Evolutionary conservation across 2,888 invertebrate genomes (phyloP), one percentile per base, ranked within the genome.

Genomic region (Nowickia ferox): DNA sequence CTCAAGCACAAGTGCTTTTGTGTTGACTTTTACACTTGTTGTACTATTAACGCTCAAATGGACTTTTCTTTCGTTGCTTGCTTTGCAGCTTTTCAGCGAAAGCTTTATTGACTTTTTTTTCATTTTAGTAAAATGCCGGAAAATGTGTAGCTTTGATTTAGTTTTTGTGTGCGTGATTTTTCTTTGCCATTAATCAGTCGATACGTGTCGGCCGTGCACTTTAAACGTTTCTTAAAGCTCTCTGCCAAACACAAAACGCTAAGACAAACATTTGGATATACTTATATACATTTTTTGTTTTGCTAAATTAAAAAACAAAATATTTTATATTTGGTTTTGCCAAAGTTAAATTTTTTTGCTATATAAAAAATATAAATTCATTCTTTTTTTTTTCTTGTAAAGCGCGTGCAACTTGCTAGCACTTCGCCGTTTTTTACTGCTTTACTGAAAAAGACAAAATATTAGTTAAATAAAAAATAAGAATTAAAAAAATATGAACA

Each of bases 131-230:
- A 69, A 59, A 59, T 63, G 15, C 63, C 65, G 71, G 79, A 79
- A 79, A 72, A 65, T 65, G 79, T 63, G 53, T 15, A 61, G 19
- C 84, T 85, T 87, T 69, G 38, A 68, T 57, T 65, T 82, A 55
- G 68, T 77, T 46, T 59, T 30, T 48, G 61, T 79, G 17, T 53
- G 59, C 44, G 63, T 72, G 30, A 68, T 75, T 66, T 72, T 72
- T 53, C 55, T 61, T 86, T 51, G 74, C 17, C 57, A 71, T 57
- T 68, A 71, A 75, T 90, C 90, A 92, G 92, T 92, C 92, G 92
- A 92, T 92, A 89, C 88, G 90, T 89, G 92, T 93, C 92, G 92
- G 92, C 92, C 92, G 90, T 90, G 90, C 90, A 89, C 89, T 80
- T 42, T 72, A 61, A 83, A 86, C 86, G 79, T 80, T 76, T 86